Evolutionary conservation across 2,888 invertebrate genomes (phyloP).

Genomic region (Ashinkailepas kermadecensis): DNA sequence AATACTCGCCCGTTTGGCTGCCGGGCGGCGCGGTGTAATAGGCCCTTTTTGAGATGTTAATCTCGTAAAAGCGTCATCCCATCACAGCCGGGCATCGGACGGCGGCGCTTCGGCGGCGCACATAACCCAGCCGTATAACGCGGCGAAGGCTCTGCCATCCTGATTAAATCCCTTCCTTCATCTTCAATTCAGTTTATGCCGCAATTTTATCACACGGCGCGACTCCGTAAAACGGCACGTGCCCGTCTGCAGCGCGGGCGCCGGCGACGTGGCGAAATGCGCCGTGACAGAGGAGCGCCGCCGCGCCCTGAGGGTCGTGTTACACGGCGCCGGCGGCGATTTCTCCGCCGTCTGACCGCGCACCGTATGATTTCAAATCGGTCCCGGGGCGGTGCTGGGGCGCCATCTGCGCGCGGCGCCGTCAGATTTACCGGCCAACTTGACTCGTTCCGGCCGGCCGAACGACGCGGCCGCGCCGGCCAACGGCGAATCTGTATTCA

Average conservation of each 20-base stretch:
- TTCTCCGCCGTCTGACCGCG: background rate
- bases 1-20: background rate
- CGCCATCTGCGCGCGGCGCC: background rate
- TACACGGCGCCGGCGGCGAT: background rate
- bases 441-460: background rate
- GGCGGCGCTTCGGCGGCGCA: background rate
- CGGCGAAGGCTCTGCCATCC: background rate
- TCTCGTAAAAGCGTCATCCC: constrained; percentile 14
- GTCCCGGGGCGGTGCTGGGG: background rate
- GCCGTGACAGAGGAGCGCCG: background rate
- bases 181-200: constrained; percentile 21
- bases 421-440: constrained; percentile 20
- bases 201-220: constrained; percentile 5
- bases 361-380: background rate
- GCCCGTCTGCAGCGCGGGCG: background rate
- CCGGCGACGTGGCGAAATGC: background rate
- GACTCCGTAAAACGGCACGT: background rate
- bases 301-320: background rate
- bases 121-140: background rate
- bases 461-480: background rate
- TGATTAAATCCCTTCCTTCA: constrained; percentile 23
- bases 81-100: background rate
- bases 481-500: constrained; percentile 14
- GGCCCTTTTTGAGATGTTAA: constrained; percentile 12
- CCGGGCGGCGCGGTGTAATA: background rate